These are phyloP conservation scores for Scortum barcoo DNA, from an alignment of 2,113 vertebrate genomes.

Conservation along the genomic window DNA sequence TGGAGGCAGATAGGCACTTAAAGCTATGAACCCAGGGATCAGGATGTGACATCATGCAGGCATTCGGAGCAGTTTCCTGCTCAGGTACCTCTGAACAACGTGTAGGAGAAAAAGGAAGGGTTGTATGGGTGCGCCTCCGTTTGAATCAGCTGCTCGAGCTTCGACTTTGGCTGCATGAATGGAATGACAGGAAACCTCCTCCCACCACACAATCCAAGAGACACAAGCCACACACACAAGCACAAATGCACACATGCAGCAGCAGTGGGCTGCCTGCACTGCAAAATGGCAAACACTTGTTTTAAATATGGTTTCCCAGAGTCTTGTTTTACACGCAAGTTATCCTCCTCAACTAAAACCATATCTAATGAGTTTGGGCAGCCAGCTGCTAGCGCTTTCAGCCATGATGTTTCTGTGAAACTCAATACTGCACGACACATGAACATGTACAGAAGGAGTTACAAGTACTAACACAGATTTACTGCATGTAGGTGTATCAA, in stretches of 20 bases:
- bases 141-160: slow-evolving; percentile 51
- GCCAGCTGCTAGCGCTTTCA: slow-evolving; percentile 33
- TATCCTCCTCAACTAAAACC: slow-evolving; percentile 30
- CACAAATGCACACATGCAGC: slow-evolving; percentile 49
- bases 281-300: slow-evolving; percentile 56
- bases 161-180: slow-evolving; percentile 62
- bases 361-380: slow-evolving; percentile 38
- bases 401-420: slow-evolving; percentile 38
- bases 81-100: slow-evolving; percentile 39
- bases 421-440: slow-evolving; percentile 14
- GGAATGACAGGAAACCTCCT: slow-evolving; percentile 82
- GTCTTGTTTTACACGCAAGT: slow-evolving; percentile 24
- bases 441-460: slow-evolving; percentile 13
- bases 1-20: slow-evolving; percentile 7
- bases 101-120: slow-evolving; percentile 15
- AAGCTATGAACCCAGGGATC: slow-evolving; percentile 29
- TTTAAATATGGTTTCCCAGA: slow-evolving; percentile 58
- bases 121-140: slow-evolving; percentile 25
- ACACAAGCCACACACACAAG: slow-evolving; percentile 54
- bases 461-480: neutral
- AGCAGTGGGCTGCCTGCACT: slow-evolving; percentile 27
- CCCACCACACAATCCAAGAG: slow-evolving; percentile 62
- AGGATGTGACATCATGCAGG: slow-evolving; percentile 63
- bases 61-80: slow-evolving; percentile 54
- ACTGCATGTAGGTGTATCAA: neutral